These are phyloP conservation scores for Lasioglossum figueresi DNA, from an alignment of 2,888 invertebrate genomes.

Conservation along the genomic window DNA sequence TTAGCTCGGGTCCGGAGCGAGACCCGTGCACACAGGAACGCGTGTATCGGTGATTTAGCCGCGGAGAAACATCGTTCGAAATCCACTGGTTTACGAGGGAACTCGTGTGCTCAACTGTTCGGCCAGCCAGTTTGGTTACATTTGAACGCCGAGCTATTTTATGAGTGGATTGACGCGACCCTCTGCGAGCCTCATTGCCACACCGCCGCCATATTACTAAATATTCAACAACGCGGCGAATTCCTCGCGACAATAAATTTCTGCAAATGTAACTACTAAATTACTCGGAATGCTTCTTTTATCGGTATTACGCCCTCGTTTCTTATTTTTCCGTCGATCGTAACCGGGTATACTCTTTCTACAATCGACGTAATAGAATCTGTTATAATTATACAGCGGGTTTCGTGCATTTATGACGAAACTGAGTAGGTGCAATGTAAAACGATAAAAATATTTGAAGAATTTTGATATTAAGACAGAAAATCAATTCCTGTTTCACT, in stretches of 20 bases:
- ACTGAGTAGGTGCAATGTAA: no score
- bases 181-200: not conserved
- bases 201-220: not conserved
- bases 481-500: no score
- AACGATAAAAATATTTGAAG: no score
- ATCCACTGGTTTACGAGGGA: constrained; percentile 22
- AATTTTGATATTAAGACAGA: no score
- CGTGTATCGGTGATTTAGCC: constrained; percentile 27
- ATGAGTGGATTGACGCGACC: constrained; percentile 13
- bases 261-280: not conserved
- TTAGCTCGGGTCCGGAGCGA: constrained; percentile 51
- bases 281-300: not conserved
- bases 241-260: not conserved
- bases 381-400: no score
- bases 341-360: not conserved
- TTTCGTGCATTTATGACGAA: no score
- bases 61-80: constrained; percentile 22
- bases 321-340: not conserved
- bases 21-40: constrained; percentile 6
- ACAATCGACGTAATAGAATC: no score
- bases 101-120: constrained; percentile 1
- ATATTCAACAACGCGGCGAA: not conserved
- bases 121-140: not conserved
- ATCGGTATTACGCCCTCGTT: not conserved
- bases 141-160: constrained; percentile 13